A percentile compares a stretch with the other conserved stretches of the same genome.
Conservation (phyloP, 2,888 invertebrate species). For the Melolontha melolontha region DNA sequence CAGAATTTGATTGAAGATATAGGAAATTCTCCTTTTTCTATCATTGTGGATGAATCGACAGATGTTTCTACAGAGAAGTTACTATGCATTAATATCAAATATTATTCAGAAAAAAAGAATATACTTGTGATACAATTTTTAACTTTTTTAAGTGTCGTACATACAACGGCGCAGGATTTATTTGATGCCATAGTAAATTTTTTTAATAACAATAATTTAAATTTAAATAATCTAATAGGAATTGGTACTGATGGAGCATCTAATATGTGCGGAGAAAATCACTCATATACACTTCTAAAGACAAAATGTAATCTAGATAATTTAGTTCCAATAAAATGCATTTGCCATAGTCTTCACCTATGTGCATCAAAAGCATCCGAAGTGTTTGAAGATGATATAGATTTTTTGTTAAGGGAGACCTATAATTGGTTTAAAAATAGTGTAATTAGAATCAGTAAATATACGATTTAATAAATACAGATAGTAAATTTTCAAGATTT, state of each 20-base stretch:
- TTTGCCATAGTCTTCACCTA: constrained; percentile 52
- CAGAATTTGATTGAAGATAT: constrained; percentile 24
- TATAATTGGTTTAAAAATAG: constrained; percentile 53
- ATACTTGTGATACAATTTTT: constrained; percentile 50
- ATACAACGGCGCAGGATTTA: constrained; percentile 45
- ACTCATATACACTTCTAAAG: constrained; percentile 47
- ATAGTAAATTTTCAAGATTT: constrained; percentile 39
- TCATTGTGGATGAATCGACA: constrained; percentile 24
- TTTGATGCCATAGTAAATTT: constrained; percentile 34
- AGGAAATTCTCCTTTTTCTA: background rate
- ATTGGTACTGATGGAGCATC: constrained; percentile 54
- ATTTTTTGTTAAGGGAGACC: constrained; percentile 53
- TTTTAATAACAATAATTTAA: constrained; percentile 9
- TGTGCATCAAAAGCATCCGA: constrained; percentile 51
- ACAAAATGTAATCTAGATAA: constrained; percentile 39
- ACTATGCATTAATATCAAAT: constrained; percentile 38
- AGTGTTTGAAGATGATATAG: constrained; percentile 48
- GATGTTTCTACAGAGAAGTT: constrained; percentile 21
- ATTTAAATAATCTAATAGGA: constrained; percentile 48
- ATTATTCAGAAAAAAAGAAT: constrained; percentile 45
- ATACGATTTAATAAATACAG: constrained; percentile 47
- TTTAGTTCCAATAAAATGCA: constrained; percentile 49
- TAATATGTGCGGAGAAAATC: constrained; percentile 48
- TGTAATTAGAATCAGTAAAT: constrained; percentile 44
- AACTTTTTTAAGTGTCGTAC: constrained; percentile 42